Evolutionary conservation across 1,140 invertebrate species (phyloP).

Genomic region (Hypothenemus hampei): DNA sequence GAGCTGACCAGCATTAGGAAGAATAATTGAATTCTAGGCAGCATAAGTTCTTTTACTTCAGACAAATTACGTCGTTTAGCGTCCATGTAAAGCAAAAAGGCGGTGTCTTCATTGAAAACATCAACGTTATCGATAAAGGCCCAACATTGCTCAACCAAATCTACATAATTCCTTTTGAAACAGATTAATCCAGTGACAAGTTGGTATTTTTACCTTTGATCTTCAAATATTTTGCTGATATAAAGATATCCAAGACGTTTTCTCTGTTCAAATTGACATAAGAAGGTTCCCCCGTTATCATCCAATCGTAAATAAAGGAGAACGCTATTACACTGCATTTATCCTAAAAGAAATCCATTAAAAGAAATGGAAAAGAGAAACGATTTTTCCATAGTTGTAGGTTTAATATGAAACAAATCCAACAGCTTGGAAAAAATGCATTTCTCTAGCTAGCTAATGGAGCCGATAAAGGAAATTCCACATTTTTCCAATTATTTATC

Average conservation of each 20-base stretch:
- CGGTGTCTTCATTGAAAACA: constrained; percentile 64
- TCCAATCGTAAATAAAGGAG: constrained; percentile 68
- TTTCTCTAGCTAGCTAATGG: too few relatives aligned
- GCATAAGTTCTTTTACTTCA: constrained; percentile 63
- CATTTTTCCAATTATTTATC: too few relatives aligned
- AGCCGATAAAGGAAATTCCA: too few relatives aligned
- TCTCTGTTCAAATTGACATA: constrained; percentile 56
- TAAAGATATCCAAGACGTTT: constrained; percentile 64
- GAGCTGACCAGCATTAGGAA: constrained; percentile 66
- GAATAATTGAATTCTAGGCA: constrained; percentile 65
- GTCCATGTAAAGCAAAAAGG: constrained; percentile 63
- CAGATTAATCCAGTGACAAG: neutral
- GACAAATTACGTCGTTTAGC: constrained; percentile 52
- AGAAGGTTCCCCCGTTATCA: constrained; percentile 58
- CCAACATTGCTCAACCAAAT: constrained; percentile 69
- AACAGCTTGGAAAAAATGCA: too few relatives aligned
- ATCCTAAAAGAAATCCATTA: constrained; percentile 34
- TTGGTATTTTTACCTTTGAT: constrained; percentile 55
- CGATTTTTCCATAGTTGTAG: too few relatives aligned
- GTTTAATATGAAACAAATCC: too few relatives aligned
- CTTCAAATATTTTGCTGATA: constrained; percentile 58
- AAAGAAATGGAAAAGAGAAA: too few relatives aligned
- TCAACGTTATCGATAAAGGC: constrained; percentile 62
- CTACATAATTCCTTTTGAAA: constrained; percentile 41
- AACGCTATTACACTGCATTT: constrained; percentile 50